Conservation (phyloP, 2,113 vertebrate species). For the Hassar affinis region DNA sequence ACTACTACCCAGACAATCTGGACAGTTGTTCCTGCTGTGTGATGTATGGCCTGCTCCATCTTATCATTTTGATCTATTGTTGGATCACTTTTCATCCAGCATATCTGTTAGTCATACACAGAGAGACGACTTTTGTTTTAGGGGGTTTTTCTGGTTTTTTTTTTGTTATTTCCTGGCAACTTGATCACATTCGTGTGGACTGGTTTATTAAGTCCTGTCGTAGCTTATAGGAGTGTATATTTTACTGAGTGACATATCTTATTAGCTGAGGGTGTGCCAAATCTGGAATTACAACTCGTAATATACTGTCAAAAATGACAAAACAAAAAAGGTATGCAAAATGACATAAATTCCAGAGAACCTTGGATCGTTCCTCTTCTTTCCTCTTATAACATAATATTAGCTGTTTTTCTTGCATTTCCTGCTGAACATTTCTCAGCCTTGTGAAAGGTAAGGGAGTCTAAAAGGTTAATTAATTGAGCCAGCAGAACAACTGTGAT, state of each 20-base stretch:
- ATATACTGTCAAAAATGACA: neutral
- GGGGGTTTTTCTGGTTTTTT: neutral
- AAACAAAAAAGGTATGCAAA: neutral
- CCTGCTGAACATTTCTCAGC: neutral
- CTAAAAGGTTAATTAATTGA: neutral
- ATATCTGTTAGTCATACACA: constrained; percentile 9
- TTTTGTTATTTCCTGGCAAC: neutral
- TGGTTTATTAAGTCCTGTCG: neutral
- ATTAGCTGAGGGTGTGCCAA: neutral
- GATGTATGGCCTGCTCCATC: constrained; percentile 3
- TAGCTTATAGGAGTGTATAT: neutral
- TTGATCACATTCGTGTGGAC: neutral
- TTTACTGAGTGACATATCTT: neutral
- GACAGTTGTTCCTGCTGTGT: constrained; percentile 16
- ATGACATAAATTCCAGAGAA: neutral
- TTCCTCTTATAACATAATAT: neutral
- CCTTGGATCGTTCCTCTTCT: neutral
- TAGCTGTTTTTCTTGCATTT: neutral
- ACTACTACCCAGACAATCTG: neutral
- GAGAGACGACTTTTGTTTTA: neutral
- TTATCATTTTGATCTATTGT: constrained; percentile 21
- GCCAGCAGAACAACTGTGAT: neutral
- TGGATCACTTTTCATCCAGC: neutral
- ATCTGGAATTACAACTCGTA: neutral
- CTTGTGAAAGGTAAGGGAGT: neutral